These are phyloP conservation scores for Phalloptychus januarius DNA, from an alignment of 2,797 vertebrate species.

Conservation along the genomic window DNA sequence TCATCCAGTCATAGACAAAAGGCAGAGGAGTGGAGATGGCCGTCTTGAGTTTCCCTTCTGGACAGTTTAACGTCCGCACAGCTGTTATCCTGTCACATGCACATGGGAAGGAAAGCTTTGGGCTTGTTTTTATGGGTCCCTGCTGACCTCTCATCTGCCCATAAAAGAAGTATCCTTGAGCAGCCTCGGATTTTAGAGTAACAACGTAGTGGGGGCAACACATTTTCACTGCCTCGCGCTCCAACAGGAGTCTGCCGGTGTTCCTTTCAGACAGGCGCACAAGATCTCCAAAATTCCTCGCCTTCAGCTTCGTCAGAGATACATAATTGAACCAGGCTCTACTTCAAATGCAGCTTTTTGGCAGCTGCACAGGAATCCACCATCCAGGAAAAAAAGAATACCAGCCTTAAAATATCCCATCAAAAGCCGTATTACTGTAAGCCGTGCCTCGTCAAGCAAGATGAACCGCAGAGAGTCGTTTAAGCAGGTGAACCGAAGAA, in stretches of 20 bases:
- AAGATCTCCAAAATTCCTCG: constrained; percentile 43
- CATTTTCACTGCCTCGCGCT: constrained; percentile 10
- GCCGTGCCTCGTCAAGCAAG: constrained; percentile 61
- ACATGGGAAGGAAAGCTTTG: constrained; percentile 62
- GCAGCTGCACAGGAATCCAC: constrained; percentile 67
- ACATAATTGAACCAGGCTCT: constrained; percentile 58
- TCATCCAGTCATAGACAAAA: constrained; percentile 21
- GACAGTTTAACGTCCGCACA: constrained; percentile 63
- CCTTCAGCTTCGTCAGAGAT: constrained; percentile 48
- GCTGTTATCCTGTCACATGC: constrained; percentile 72
- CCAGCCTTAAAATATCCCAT: constrained; percentile 70
- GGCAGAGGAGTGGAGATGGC: constrained; percentile 39
- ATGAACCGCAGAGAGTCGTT: constrained; percentile 58
- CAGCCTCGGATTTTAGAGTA: constrained; percentile 29
- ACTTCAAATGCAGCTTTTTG: constrained; percentile 73
- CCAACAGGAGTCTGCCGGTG: constrained; percentile 16
- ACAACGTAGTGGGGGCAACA: constrained; percentile 22
- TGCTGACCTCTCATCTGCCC: constrained; percentile 50
- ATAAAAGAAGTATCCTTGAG: constrained; percentile 53
- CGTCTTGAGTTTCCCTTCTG: constrained; percentile 37
- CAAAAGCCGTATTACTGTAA: constrained; percentile 74
- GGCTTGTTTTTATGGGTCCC: constrained; percentile 65
- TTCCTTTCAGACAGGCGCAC: constrained; percentile 30
- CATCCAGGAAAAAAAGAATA: constrained; percentile 51
- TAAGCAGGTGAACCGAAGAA: constrained; percentile 68